phyloP scores from a whole-genome alignment of 2,113 vertebrate genomes.

The Chloroceryle aenea region DNA sequence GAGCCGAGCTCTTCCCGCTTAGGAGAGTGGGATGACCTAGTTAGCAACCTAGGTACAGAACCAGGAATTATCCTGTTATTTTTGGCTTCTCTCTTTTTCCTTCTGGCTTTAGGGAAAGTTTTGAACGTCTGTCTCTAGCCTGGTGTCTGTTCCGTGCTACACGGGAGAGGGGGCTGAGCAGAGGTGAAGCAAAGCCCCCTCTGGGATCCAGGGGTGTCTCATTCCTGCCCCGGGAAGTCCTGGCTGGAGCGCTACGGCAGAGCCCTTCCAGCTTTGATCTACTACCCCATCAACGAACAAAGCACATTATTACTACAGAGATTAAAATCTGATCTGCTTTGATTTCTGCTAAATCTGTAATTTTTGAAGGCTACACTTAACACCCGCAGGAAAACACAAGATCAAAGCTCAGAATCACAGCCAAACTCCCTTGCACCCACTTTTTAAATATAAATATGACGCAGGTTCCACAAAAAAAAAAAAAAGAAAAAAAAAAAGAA shows the following conservation, averaged over 20 bases:
- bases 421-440: neutral
- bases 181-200: neutral
- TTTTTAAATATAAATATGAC: neutral
- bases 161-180: neutral
- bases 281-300: neutral
- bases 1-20: neutral
- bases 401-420: conserved; percentile 56
- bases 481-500: too few species aligned
- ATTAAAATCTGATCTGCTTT: conserved; percentile 62
- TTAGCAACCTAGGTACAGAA: conserved; percentile 40
- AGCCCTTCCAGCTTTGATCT: conserved; percentile 49
- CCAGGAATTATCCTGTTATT: conserved; percentile 29
- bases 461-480: neutral
- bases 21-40: conserved; percentile 50
- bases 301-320: conserved; percentile 47
- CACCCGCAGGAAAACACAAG: conserved; percentile 54
- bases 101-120: neutral
- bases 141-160: neutral
- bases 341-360: conserved; percentile 47
- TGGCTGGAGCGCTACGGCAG: neutral
- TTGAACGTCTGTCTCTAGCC: neutral
- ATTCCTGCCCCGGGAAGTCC: neutral
- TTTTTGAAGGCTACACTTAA: conserved; percentile 33
- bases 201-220: neutral
- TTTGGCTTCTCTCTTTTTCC: neutral